phyloP scores from a whole-genome alignment of 2,113 vertebrate genomes.

The Rhinoderma darwinii region DNA sequence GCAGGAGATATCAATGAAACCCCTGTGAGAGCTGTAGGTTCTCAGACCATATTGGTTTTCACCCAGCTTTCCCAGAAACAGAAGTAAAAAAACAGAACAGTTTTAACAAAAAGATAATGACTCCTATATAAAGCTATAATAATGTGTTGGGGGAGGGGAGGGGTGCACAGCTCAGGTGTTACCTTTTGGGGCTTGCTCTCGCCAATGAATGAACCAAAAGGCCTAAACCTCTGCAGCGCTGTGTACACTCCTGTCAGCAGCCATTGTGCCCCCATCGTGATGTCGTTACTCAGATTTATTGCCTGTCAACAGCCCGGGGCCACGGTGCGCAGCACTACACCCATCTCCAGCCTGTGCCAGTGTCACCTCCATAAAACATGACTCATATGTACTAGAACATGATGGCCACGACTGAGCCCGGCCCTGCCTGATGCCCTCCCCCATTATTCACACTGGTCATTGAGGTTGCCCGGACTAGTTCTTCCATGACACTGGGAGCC shows the following conservation, averaged over 20 bases:
- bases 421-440: neutral
- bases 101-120: too few relatives aligned
- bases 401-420: neutral
- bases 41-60: too few relatives aligned
- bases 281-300: neutral
- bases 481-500: neutral
- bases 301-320: neutral
- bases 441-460: conserved; percentile 12
- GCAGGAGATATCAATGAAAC: too few relatives aligned
- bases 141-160: too few relatives aligned
- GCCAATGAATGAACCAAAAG: too few relatives aligned
- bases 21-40: too few relatives aligned
- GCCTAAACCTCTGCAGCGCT: neutral
- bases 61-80: too few relatives aligned
- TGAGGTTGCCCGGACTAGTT: neutral
- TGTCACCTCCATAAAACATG: conserved; percentile 27
- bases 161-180: too few relatives aligned
- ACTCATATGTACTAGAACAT: conserved; percentile 19
- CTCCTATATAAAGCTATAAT: too few relatives aligned
- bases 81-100: too few relatives aligned
- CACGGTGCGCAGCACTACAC: neutral
- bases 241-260: neutral
- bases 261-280: neutral
- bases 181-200: too few relatives aligned
- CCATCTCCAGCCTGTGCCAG: neutral